Conservation (phyloP, 2,797 vertebrate genomes). For the Sus cebifrons region DNA sequence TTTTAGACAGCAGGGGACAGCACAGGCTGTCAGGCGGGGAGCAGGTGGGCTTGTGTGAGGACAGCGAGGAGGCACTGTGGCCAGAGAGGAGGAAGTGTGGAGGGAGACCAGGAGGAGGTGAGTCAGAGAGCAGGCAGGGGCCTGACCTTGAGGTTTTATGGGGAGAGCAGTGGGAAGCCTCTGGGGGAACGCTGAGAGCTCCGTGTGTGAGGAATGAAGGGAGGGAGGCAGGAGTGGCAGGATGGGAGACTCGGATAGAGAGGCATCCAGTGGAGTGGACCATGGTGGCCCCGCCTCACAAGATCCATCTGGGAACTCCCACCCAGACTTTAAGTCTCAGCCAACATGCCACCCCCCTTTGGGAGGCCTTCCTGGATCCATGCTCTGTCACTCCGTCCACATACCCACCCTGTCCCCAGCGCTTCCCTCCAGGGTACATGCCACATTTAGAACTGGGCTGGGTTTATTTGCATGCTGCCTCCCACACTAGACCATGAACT, state of each 20-base stretch:
- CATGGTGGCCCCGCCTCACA: background rate
- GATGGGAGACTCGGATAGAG: background rate
- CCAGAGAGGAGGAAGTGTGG: fast-evolving
- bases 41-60: background rate
- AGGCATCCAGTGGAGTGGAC: background rate
- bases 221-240: background rate
- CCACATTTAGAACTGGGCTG: background rate
- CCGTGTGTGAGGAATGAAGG: background rate
- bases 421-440: background rate
- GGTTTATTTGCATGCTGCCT: background rate
- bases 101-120: background rate
- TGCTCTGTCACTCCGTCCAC: background rate
- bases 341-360: background rate
- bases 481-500: background rate
- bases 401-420: background rate
- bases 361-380: background rate
- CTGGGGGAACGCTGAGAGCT: no score
- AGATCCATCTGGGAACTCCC: background rate
- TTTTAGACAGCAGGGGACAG: background rate
- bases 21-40: background rate
- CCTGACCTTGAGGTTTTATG: background rate
- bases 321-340: background rate
- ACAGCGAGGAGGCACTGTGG: background rate
- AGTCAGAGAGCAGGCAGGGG: background rate
- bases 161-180: background rate